phyloP scores from a whole-genome alignment of 2,888 invertebrate genomes.

The Neoaliturus tenellus region DNA sequence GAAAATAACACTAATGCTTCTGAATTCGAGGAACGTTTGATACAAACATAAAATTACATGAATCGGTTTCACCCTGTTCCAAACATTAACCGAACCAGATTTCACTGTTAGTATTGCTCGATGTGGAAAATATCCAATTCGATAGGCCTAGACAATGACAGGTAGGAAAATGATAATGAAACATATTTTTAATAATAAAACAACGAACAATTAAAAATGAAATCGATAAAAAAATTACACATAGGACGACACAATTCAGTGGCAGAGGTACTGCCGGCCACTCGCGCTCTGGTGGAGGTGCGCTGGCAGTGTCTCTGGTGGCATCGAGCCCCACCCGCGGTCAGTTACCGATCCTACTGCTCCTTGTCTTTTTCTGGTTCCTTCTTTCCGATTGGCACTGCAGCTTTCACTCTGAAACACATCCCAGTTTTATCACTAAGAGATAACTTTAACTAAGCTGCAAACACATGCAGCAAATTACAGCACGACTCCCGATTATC shows the following conservation, averaged over 20 bases:
- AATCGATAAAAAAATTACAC: slow-evolving; percentile 23
- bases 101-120: slow-evolving; percentile 27
- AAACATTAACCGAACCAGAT: background rate
- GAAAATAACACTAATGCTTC: slow-evolving; percentile 12
- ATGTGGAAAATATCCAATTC: background rate
- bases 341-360: slow-evolving; percentile 60
- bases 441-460: no score
- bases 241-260: slow-evolving; percentile 42
- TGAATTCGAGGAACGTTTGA: slow-evolving; percentile 1
- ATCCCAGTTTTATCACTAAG: no score
- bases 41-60: slow-evolving; percentile 20
- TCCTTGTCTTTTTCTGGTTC: slow-evolving; percentile 85
- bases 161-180: slow-evolving; percentile 17
- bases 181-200: slow-evolving; percentile 37
- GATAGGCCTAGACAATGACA: slow-evolving; percentile 21
- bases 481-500: no score
- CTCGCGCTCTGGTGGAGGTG: slow-evolving; percentile 8
- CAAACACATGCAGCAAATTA: no score
- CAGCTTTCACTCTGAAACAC: slow-evolving; percentile 87
- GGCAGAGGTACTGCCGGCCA: slow-evolving; percentile 11
- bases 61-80: slow-evolving; percentile 1
- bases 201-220: slow-evolving; percentile 36
- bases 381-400: slow-evolving; percentile 93
- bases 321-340: slow-evolving; percentile 16
- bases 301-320: slow-evolving; percentile 51